These are phyloP conservation scores for Lasioglossum figueresi DNA, from an alignment of 2,888 invertebrate species.

Conservation along the genomic window DNA sequence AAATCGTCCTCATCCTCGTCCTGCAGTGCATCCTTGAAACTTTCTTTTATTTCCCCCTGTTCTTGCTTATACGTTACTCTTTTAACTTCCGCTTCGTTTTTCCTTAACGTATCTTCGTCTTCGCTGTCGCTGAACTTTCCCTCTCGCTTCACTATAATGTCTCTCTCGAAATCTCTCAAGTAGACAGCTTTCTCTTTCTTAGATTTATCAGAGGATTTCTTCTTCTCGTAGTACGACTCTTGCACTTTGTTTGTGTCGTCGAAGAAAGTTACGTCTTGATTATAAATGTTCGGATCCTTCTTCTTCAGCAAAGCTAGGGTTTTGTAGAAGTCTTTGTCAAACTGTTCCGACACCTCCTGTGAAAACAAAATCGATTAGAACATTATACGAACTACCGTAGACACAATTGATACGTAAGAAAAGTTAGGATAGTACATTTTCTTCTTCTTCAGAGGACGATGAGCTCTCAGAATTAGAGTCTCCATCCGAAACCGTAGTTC, in stretches of 20 bases:
- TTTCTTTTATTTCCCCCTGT: constrained; percentile 88
- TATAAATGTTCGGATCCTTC: constrained; percentile 95
- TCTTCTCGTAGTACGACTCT: constrained; percentile 4
- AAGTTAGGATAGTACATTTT: constrained; percentile 80
- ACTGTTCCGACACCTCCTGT: constrained; percentile 87
- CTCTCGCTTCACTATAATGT: constrained; percentile 89
- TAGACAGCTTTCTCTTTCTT: constrained; percentile 87
- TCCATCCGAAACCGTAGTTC: constrained; percentile 83
- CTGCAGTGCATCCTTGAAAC: constrained; percentile 86
- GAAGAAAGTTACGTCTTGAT: constrained; percentile 90
- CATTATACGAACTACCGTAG: not conserved
- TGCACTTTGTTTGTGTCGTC: constrained; percentile 71
- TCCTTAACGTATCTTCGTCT: constrained; percentile 73
- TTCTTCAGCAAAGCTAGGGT: constrained; percentile 93
- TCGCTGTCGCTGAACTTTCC: constrained; percentile 85
- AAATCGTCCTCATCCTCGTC: constrained; percentile 85
- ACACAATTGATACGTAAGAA: not conserved
- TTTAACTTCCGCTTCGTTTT: constrained; percentile 69
- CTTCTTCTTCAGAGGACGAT: constrained; percentile 88
- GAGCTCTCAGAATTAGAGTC: constrained; percentile 84
- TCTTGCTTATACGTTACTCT: constrained; percentile 88
- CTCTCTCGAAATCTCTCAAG: constrained; percentile 92
- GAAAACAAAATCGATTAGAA: constrained; percentile 39
- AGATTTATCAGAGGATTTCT: constrained; percentile 74
- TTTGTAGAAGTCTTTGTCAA: constrained; percentile 94